phyloP scores from a whole-genome alignment of 2,888 invertebrate species.

The Andrena haemorrhoa region DNA sequence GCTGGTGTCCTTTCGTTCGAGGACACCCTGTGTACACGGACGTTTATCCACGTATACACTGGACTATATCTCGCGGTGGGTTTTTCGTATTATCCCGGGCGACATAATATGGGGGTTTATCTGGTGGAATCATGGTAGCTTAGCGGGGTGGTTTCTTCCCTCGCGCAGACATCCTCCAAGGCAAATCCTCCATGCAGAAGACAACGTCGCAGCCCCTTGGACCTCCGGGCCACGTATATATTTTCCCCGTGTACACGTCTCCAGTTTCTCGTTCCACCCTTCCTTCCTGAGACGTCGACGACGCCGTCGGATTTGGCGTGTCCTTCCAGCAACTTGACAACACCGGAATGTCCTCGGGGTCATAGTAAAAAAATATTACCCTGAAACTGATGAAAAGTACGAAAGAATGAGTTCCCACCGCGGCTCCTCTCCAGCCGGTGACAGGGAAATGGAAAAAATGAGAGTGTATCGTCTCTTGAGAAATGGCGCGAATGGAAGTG shows the following conservation, averaged over 20 bases:
- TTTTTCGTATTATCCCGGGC: constrained; percentile 73
- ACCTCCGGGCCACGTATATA: constrained; percentile 66
- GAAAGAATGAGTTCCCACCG: constrained; percentile 33
- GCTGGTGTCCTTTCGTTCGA: constrained; percentile 22
- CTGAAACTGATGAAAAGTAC: constrained; percentile 41
- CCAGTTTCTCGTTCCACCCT: constrained; percentile 70
- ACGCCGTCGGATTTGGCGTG: constrained; percentile 61
- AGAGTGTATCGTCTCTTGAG: background rate
- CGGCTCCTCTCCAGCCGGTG: background rate
- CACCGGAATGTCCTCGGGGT: constrained; percentile 45
- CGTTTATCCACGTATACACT: constrained; percentile 29
- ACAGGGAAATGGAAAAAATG: constrained; percentile 12
- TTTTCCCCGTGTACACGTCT: constrained; percentile 62
- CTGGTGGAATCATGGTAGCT: constrained; percentile 75
- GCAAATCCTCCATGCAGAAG: constrained; percentile 71
- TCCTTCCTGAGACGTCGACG: constrained; percentile 38
- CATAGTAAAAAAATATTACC: constrained; percentile 55
- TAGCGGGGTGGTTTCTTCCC: constrained; percentile 69
- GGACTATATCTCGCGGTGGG: constrained; percentile 53
- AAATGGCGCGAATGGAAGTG: no score
- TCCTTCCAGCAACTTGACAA: constrained; percentile 66
- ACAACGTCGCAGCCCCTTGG: constrained; percentile 64
- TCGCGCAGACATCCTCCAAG: constrained; percentile 66
- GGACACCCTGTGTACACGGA: constrained; percentile 31
- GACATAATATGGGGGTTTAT: constrained; percentile 78